phyloP scores from a whole-genome alignment of 2,888 invertebrate species.

The Drosophila macrospina region DNA sequence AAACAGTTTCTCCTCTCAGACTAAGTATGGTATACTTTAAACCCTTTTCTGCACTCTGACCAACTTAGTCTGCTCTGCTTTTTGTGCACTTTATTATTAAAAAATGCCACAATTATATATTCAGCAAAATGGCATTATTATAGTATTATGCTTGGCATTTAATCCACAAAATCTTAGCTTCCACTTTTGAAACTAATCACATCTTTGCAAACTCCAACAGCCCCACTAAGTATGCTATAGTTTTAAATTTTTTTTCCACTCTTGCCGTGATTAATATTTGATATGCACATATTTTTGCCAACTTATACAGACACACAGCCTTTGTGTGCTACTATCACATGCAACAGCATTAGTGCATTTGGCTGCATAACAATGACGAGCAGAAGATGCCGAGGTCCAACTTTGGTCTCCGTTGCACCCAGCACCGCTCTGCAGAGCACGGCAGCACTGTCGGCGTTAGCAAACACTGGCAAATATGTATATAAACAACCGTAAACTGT shows the following conservation, averaged over 20 bases:
- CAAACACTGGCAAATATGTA: slow-evolving; percentile 14
- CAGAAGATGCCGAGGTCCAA: slow-evolving; percentile 33
- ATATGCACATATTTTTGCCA: slow-evolving; percentile 28
- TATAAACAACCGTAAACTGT: slow-evolving; percentile 52
- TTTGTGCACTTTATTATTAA: neutral
- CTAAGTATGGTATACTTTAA: too few species aligned
- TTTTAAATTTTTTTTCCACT: slow-evolving; percentile 23
- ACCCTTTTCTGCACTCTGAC: too few species aligned
- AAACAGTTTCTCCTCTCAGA: too few species aligned
- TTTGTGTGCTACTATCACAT: slow-evolving; percentile 42
- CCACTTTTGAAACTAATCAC: neutral
- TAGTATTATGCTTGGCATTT: neutral
- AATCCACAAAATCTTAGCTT: slow-evolving; percentile 3
- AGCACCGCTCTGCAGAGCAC: too few species aligned
- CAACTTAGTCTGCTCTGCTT: neutral
- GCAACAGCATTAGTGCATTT: slow-evolving; percentile 69
- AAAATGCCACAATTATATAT: too few species aligned
- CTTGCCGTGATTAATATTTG: slow-evolving; percentile 49
- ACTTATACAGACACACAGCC: slow-evolving; percentile 7
- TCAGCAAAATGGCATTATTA: neutral
- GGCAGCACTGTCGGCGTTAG: slow-evolving; percentile 2
- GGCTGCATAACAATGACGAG: slow-evolving; percentile 55
- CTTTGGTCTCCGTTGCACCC: slow-evolving; percentile 14
- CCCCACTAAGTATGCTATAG: slow-evolving; percentile 8
- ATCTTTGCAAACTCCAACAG: too few species aligned